Evolutionary conservation across 2,113 vertebrate species (phyloP).

Genomic region (Mormyrus iriodes): DNA sequence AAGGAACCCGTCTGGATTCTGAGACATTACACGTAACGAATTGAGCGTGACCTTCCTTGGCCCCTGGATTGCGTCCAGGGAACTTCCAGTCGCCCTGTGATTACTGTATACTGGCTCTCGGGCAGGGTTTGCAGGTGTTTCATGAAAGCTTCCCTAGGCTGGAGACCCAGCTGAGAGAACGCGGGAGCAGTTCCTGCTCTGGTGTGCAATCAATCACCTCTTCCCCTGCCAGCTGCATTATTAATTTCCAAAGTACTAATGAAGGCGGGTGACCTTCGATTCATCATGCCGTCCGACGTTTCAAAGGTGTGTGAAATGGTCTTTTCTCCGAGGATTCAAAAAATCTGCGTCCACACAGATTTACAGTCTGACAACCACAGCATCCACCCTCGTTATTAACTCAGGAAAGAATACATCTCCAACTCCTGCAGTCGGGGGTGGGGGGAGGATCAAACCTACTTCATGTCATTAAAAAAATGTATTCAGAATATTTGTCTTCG

Average conservation of each 20-base stretch:
- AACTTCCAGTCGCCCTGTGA: slow-evolving; percentile 49
- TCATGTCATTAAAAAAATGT: not conserved
- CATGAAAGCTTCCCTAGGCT: slow-evolving; percentile 38
- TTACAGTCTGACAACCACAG: not conserved
- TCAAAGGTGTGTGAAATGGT: slow-evolving; percentile 4
- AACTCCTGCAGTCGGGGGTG: not conserved
- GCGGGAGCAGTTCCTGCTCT: slow-evolving; percentile 49
- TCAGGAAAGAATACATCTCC: not conserved
- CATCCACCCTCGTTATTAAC: not conserved
- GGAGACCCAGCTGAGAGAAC: slow-evolving; percentile 39
- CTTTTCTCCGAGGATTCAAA: slow-evolving; percentile 7
- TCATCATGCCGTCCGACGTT: slow-evolving; percentile 30
- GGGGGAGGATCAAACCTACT: not conserved
- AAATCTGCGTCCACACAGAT: not conserved
- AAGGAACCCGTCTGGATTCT: not conserved
- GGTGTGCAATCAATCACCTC: slow-evolving; percentile 60
- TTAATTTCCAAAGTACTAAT: slow-evolving; percentile 51
- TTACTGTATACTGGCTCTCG: slow-evolving; percentile 48
- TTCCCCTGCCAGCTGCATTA: slow-evolving; percentile 47
- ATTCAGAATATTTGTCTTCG: not conserved
- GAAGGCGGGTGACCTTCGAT: slow-evolving; percentile 48
- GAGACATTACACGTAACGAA: not conserved
- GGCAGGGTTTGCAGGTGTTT: slow-evolving; percentile 56
- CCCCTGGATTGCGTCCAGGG: slow-evolving; percentile 45
- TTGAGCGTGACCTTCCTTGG: slow-evolving; percentile 44